A percentile compares a stretch with the other conserved stretches of the same genome.
Evolutionary conservation across 2,113 vertebrate genomes (phyloP).

Genomic region (Dipodomys merriami): DNA sequence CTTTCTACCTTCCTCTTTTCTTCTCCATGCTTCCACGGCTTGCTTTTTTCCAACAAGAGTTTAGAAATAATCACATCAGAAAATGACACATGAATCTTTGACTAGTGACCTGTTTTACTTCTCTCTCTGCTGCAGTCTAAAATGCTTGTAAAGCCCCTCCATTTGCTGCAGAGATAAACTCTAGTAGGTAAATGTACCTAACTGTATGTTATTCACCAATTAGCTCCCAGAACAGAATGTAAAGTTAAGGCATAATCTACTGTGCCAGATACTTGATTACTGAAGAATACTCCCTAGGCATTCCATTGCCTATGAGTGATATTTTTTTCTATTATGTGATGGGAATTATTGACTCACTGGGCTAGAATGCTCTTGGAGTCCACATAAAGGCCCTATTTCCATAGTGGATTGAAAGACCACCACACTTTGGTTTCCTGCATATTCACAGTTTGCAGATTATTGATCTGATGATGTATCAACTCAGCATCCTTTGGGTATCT

Average conservation of each 20-base stretch:
- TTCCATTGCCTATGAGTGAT: slow-evolving; percentile 2
- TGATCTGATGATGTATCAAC: slow-evolving; percentile 49
- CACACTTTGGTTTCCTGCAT: slow-evolving; percentile 40
- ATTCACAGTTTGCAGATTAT: slow-evolving; percentile 59
- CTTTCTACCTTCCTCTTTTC: neutral
- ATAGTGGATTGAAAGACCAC: slow-evolving; percentile 50
- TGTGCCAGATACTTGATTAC: neutral
- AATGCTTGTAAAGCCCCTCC: neutral
- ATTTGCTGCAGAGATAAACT: slow-evolving; percentile 22
- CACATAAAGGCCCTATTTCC: slow-evolving; percentile 47
- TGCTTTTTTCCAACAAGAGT: neutral
- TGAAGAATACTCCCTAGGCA: neutral
- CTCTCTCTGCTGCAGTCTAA: neutral
- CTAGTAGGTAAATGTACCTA: neutral
- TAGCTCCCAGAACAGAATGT: neutral
- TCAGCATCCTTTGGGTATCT: slow-evolving; percentile 20
- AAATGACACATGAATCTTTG: neutral
- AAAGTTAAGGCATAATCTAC: slow-evolving; percentile 47
- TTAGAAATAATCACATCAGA: neutral
- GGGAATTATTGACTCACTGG: slow-evolving; percentile 59
- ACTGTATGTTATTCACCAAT: slow-evolving; percentile 58
- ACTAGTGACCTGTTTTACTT: neutral
- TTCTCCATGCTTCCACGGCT: neutral
- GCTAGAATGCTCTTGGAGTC: slow-evolving; percentile 25
- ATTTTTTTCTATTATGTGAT: slow-evolving; percentile 44